phyloP scores from a whole-genome alignment of 37 sponge, comb jelly and placozoan genomes.

The Crambe crambe region DNA sequence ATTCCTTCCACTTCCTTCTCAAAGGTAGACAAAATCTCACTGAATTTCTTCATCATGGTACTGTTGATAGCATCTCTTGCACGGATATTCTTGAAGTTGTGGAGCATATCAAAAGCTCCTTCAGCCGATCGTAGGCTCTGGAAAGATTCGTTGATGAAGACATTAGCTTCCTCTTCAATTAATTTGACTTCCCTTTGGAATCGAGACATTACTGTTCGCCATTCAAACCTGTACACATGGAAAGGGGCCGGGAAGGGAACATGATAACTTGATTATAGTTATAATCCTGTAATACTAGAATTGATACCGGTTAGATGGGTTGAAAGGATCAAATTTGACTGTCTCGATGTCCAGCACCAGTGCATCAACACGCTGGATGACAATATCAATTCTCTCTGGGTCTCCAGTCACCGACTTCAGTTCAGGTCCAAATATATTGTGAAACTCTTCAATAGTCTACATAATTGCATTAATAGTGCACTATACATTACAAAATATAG shows the following conservation, averaged over 20 bases:
- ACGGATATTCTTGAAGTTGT: constrained; percentile 94
- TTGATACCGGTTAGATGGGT: constrained; percentile 59
- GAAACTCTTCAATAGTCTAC: constrained; percentile 95
- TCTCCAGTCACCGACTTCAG: constrained; percentile 98
- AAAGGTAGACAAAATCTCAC: constrained; percentile 91
- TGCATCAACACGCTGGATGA: constrained; percentile 78
- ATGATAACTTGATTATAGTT: too few species aligned
- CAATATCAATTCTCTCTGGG: constrained; percentile 82
- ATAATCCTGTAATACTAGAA: too few species aligned
- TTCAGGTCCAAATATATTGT: constrained; percentile 99
- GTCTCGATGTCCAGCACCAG: constrained; percentile 74
- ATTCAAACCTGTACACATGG: constrained; percentile 40
- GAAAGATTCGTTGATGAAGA: constrained; percentile 97
- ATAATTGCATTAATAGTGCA: background rate
- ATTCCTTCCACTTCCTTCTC: constrained; percentile 93
- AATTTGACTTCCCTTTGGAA: constrained; percentile 89
- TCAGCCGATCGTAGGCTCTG: constrained; percentile 94
- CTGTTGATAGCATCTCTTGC: constrained; percentile 92
- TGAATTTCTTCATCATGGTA: constrained; percentile 97
- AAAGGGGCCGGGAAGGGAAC: background rate
- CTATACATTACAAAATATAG: background rate
- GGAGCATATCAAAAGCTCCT: constrained; percentile 99
- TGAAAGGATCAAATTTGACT: constrained; percentile 89
- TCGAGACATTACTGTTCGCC: constrained; percentile 87
- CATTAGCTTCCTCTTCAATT: constrained; percentile 91